Percentiles rank a stretch among this genome's conserved stretches.
Conservation (phyloP, 2,888 invertebrate genomes). For the Geotrupes spiniger region DNA sequence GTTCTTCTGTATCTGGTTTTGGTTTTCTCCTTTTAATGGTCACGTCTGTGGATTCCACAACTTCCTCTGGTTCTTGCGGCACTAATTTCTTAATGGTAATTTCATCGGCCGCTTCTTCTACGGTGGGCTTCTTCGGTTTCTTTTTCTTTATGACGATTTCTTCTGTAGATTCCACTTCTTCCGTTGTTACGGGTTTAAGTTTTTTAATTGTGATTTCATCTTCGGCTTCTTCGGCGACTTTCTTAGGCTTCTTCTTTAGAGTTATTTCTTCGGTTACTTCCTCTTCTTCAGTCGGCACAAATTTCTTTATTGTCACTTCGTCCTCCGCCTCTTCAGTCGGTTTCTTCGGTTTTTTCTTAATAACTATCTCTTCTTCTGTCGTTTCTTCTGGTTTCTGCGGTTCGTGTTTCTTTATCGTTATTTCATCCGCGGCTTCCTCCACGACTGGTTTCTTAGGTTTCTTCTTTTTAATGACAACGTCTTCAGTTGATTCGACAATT, state of each 20-base stretch:
- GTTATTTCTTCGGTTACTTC: slow-evolving; percentile 28
- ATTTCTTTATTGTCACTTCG: slow-evolving; percentile 71
- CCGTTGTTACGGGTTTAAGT: slow-evolving; percentile 22
- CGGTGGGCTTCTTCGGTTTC: slow-evolving; percentile 36
- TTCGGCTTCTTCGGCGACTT: slow-evolving; percentile 25
- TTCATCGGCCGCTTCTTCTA: slow-evolving; percentile 17
- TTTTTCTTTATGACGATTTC: slow-evolving; percentile 39
- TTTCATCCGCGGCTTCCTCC: slow-evolving; percentile 23
- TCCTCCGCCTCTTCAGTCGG: slow-evolving; percentile 50
- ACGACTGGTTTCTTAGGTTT: slow-evolving; percentile 28
- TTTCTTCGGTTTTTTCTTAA: slow-evolving; percentile 40
- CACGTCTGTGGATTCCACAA: slow-evolving; percentile 38
- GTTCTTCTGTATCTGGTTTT: slow-evolving; percentile 35
- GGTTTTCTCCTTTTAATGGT: slow-evolving; percentile 41
- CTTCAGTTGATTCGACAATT: slow-evolving; percentile 34
- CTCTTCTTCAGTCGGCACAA: slow-evolving; percentile 45
- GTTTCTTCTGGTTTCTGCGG: slow-evolving; percentile 27
- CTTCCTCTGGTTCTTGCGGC: slow-evolving; percentile 14
- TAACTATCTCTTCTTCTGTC: slow-evolving; percentile 45
- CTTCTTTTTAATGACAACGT: slow-evolving; percentile 37
- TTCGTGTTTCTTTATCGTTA: slow-evolving; percentile 37
- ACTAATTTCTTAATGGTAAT: slow-evolving; percentile 14
- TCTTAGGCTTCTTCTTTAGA: not conserved
- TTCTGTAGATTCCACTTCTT: slow-evolving; percentile 35
- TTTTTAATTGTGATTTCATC: slow-evolving; percentile 41